Conservation (phyloP, 2,797 vertebrate genomes). For the Cephalopachus bancanus region DNA sequence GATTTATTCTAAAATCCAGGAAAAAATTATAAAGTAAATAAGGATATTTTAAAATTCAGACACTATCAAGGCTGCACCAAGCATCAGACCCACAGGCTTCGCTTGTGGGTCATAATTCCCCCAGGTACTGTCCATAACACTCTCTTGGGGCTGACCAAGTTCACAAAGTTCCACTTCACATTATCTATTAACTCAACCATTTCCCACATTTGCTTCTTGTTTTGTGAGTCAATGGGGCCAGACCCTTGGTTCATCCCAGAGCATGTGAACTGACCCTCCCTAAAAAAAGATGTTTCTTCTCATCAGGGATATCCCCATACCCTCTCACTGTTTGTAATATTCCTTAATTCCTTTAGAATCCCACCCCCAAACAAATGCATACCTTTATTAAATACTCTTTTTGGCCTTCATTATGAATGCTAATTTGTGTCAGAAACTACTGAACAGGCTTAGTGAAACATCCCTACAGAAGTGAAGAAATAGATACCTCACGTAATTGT, state of each 20-base stretch:
- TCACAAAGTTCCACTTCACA: not conserved
- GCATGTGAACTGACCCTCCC: rapidly evolving
- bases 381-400: not conserved
- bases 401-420: not conserved
- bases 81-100: not conserved
- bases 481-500: rapidly evolving
- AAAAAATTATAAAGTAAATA: no score
- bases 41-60: not conserved
- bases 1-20: not conserved
- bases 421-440: not conserved
- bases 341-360: not conserved
- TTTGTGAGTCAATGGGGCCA: not conserved
- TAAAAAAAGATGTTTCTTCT: not conserved
- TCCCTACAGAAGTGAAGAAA: rapidly evolving
- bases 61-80: not conserved
- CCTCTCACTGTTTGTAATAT: rapidly evolving
- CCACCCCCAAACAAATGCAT: not conserved
- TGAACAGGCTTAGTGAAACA: not conserved
- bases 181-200: not conserved
- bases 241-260: not conserved
- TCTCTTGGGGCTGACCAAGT: no score
- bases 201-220: not conserved
- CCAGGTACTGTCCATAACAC: rapidly evolving
- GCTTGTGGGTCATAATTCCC: no score
- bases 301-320: rapidly evolving